Evolutionary conservation across 2,113 vertebrate genomes (phyloP), one percentile per base, ranked within the genome.

Genomic region (Leuciscus idus): DNA sequence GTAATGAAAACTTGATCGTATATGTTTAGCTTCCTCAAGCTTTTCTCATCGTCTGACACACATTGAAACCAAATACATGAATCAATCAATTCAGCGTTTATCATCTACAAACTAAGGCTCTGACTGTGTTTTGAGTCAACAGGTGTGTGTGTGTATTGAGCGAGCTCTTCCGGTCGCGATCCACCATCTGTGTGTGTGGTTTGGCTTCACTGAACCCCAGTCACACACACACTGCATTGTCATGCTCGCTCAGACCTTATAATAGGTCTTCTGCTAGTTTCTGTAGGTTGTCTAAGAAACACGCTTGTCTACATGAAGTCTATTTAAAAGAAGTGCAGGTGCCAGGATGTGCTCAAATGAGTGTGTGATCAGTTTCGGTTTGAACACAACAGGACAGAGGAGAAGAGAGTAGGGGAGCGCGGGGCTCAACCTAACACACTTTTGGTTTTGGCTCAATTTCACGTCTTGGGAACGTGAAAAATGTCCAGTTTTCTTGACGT

Each of bases 211-310:
- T 57, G 55, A 57, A 2, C 55, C 55, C 19, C 55, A 9, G 19
- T 57, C 6, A 57, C 6, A 57, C 19, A 57, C 6, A 57, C 55
- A 23, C 57, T 76, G 26, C 43, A 52, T 17, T n/a, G 36, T 61
- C 68, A 48, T 62, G 19, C 36, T 11, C 52, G 7, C 43, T 3
- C 64, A 59, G 21, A 11, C 13, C 13, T 59, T 59, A 7, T 30
- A 86, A 72, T 75, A 81, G 68, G 2, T 72, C 4, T 43, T 43
- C 68, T 72, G 21, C 36, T 82, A 87, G 91, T 94, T 93, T 93
- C 91, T 93, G 90, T 84, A 88, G 88, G 80, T 84, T 9, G 15
- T 39, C 73, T 74, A 68, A 12, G 61, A 79, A 84, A 78, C 78
- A 77, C 11, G 7, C 59, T 19, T 19, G 57, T 36, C 87, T 87